These are phyloP conservation scores for Coturnix japonica DNA, from an alignment of 2,113 vertebrate species.

Conservation along the genomic window DNA sequence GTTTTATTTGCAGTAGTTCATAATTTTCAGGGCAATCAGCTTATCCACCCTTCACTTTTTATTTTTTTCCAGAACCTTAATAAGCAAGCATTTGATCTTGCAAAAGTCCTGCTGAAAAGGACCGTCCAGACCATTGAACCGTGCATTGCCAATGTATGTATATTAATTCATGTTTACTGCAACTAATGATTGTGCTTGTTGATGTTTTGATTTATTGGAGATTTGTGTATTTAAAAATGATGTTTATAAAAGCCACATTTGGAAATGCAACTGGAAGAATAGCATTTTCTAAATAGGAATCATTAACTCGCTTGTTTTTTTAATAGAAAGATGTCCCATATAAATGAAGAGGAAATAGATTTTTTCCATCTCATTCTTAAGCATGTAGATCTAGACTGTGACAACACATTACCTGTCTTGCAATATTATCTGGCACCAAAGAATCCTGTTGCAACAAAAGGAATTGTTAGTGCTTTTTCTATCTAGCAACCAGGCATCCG, in stretches of 20 bases:
- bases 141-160: conserved; percentile 96
- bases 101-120: conserved; percentile 96
- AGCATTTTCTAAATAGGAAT: background rate
- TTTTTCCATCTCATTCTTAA: background rate
- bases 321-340: background rate
- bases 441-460: background rate
- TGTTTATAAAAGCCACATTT: background rate
- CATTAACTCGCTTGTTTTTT: background rate
- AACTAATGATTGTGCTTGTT: background rate
- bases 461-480: background rate
- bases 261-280: background rate
- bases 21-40: background rate
- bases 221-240: background rate
- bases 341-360: background rate
- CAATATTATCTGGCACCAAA: background rate
- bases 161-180: background rate
- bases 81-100: conserved; percentile 97
- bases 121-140: conserved; percentile 98
- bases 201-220: background rate
- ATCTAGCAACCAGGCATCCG: background rate
- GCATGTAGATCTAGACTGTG: background rate
- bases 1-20: background rate
- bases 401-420: background rate
- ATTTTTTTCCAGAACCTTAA: conserved; percentile 92
- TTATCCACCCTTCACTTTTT: background rate